These are phyloP conservation scores for Candidula unifasciata DNA, from an alignment of 2,888 invertebrate species.

Conservation along the genomic window DNA sequence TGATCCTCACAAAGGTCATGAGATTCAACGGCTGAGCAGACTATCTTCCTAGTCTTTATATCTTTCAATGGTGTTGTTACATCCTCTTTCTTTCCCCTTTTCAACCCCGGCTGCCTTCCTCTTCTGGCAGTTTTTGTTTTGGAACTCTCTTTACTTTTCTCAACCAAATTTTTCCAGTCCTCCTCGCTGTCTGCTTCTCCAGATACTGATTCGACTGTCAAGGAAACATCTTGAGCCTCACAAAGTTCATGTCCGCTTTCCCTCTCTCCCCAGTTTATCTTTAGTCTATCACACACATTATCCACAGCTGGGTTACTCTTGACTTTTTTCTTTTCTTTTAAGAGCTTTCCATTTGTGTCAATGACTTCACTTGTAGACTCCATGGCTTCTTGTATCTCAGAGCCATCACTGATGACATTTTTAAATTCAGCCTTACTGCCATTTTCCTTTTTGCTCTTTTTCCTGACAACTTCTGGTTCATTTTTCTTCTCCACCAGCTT, in stretches of 20 bases:
- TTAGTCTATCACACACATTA: background rate
- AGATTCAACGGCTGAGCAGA: background rate
- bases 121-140: background rate
- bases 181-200: background rate
- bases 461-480: background rate
- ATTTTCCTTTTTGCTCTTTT: background rate
- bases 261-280: too few relatives aligned
- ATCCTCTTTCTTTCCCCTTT: conserved; percentile 19
- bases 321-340: background rate
- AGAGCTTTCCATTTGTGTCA: background rate
- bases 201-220: background rate
- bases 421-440: background rate
- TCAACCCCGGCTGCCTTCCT: background rate
- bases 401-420: background rate
- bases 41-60: background rate
- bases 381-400: background rate
- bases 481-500: background rate
- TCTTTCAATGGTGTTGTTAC: background rate
- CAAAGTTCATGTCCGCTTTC: background rate
- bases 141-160: background rate
- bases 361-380: background rate
- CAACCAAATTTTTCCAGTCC: background rate
- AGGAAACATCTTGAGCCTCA: background rate
- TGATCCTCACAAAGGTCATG: background rate
- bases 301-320: too few relatives aligned